Percentiles rank a stretch among this genome's conserved stretches.
Conservation (phyloP, 1,140 invertebrate genomes). For the Drosophila orena region DNA sequence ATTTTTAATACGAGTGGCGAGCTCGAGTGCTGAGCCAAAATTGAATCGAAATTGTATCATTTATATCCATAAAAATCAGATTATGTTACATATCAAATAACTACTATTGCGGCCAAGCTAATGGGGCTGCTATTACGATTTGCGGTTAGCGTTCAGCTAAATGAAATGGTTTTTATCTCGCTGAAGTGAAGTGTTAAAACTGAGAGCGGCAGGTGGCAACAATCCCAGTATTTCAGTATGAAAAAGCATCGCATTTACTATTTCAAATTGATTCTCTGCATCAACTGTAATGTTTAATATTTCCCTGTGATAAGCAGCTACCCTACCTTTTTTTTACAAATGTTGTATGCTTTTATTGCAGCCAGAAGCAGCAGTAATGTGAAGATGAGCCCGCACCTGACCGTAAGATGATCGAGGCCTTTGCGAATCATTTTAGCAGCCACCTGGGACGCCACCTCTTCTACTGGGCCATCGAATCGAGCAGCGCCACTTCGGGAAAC, state of each 20-base stretch:
- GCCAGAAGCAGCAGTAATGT: slow-evolving; percentile 17
- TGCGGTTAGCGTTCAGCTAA: slow-evolving; percentile 9
- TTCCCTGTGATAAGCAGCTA: too few species aligned
- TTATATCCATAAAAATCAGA: slow-evolving; percentile 45
- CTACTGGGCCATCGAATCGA: slow-evolving; percentile 84
- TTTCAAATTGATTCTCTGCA: too few species aligned
- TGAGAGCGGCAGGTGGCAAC: background rate
- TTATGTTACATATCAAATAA: slow-evolving; percentile 41
- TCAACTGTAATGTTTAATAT: too few species aligned
- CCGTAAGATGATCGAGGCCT: slow-evolving; percentile 83
- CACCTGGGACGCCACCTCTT: slow-evolving; percentile 85
- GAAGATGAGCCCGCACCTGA: slow-evolving; percentile 32
- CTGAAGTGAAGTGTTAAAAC: background rate
- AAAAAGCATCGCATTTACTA: too few species aligned
- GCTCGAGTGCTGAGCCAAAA: slow-evolving; percentile 9
- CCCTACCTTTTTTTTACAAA: too few species aligned
- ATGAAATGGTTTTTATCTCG: background rate
- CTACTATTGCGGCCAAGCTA: slow-evolving; percentile 13
- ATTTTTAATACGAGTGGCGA: slow-evolving; percentile 38
- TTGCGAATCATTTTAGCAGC: slow-evolving; percentile 80
- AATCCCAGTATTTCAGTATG: too few species aligned
- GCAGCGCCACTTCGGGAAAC: slow-evolving; percentile 42
- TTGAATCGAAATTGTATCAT: slow-evolving; percentile 42
- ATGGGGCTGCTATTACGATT: slow-evolving; percentile 15
- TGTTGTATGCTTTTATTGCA: slow-evolving; percentile 5